Base-by-base conservation (phyloP, 2,888 invertebrate genomes). In the Cyaniris semiargus region DNA sequence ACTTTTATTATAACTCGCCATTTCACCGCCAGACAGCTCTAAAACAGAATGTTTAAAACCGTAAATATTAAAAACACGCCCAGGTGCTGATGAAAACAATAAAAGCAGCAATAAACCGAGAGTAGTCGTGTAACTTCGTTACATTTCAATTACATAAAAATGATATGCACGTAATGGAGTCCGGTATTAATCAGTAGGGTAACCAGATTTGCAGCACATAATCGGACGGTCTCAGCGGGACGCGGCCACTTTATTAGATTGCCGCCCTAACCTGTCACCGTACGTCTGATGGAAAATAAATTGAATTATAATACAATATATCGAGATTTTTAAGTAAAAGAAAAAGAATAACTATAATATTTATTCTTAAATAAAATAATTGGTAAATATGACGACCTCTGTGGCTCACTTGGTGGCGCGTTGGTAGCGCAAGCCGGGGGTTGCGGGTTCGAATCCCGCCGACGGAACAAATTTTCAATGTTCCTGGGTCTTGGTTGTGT, bases 141-240 rank as follows among this genome's bases (percentile, higher is more conserved):
- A 89, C 84, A 82, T 85, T 88, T 88, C 89, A 88, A 90, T 89
- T 88, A 88, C 81, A 80, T 79, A 84, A 81, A 82, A 82, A 80
- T 81, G 86, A 86, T 87, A 86, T 79, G 79, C 82, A 80, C 80
- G 80, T 84, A 84, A 83, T 83, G 83, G 83, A 85, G 85, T 85
- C 88, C 86, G 87, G 87, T 91, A 91, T 92, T 93, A 92, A 93
- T 93, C 92, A 92, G 91, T 89, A 90, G 90, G 90, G 92, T 93
- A 93, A 93, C 93, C 87, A 90, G 91, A 89, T 93, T 93, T 87
- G 83, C 84, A 85, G 85, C 85, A 85, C 87, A 88, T 92, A 91
- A 92, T 89, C 90, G 91, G 90, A 90, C 87, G 85, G 89, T 88
- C 92, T 86, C 92, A 87, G 90, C 90, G 89, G 92, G 92, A 88